These are phyloP conservation scores for Nymphalis c-album DNA, from an alignment of 2,888 invertebrate species.

Conservation along the genomic window DNA sequence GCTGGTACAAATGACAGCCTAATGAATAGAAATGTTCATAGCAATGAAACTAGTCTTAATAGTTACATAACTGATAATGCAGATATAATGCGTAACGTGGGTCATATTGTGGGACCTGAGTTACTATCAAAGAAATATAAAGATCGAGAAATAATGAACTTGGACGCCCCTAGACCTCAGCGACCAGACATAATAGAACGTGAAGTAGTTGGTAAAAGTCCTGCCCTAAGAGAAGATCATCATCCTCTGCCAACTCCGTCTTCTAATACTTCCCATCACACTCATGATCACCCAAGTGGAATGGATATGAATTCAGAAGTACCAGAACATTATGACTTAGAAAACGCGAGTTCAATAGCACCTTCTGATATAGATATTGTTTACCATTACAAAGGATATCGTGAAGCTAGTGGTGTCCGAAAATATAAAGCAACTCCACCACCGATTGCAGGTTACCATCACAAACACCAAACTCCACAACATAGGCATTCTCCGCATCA, in stretches of 20 bases:
- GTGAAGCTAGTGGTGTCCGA: constrained; percentile 90
- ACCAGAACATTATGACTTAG: constrained; percentile 97
- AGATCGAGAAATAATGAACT: constrained; percentile 89
- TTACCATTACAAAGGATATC: constrained; percentile 96
- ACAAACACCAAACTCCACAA: constrained; percentile 88
- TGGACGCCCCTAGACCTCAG: constrained; percentile 89
- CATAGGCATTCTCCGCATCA: constrained; percentile 91
- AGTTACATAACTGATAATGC: constrained; percentile 87
- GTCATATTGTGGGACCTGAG: constrained; percentile 92
- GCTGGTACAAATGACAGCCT: constrained; percentile 86
- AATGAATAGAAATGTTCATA: constrained; percentile 85
- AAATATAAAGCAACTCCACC: constrained; percentile 95
- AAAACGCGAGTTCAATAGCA: constrained; percentile 98
- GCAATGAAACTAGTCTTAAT: constrained; percentile 85
- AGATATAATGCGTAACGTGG: constrained; percentile 87
- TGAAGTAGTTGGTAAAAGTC: constrained; percentile 92
- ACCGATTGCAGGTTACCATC: constrained; percentile 87
- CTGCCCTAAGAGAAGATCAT: constrained; percentile 88
- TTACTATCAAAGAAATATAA: constrained; percentile 93
- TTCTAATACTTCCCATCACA: constrained; percentile 85
- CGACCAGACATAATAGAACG: constrained; percentile 96
- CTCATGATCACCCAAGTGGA: constrained; percentile 86
- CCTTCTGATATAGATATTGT: constrained; percentile 98
- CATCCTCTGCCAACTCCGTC: constrained; percentile 90
- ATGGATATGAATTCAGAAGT: constrained; percentile 89